Evolutionary conservation across 2,797 vertebrate species (phyloP).

Genomic region (Pangasius djambal): DNA sequence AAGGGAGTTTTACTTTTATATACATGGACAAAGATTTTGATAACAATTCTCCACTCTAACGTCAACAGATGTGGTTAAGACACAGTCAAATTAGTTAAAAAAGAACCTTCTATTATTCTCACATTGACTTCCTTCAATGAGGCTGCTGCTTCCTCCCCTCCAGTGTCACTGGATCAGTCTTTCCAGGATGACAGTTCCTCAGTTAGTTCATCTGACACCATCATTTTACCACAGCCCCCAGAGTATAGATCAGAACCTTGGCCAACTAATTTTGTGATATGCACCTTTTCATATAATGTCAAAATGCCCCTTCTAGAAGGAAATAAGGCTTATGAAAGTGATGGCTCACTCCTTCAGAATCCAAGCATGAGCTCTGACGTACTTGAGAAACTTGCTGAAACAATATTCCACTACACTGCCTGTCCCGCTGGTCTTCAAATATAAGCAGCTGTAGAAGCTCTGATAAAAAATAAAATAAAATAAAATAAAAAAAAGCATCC

Average conservation of each 20-base stretch:
- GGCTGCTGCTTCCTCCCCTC: slow-evolving; percentile 29
- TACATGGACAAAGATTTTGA: slow-evolving; percentile 59
- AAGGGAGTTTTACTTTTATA: slow-evolving; percentile 47
- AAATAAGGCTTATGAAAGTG: slow-evolving; percentile 45
- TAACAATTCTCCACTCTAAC: slow-evolving; percentile 57
- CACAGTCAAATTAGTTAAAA: slow-evolving; percentile 57
- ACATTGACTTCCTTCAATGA: slow-evolving; percentile 47
- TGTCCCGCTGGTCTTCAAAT: slow-evolving; percentile 44
- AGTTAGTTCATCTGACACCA: slow-evolving; percentile 48
- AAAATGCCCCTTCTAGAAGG: slow-evolving; percentile 43
- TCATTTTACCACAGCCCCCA: slow-evolving; percentile 37
- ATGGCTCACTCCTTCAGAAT: slow-evolving; percentile 47
- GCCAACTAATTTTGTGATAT: slow-evolving; percentile 48
- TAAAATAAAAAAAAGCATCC: no score
- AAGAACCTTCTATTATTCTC: slow-evolving; percentile 50
- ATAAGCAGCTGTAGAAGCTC: no score
- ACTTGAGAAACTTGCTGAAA: slow-evolving; percentile 54
- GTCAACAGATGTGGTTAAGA: slow-evolving; percentile 32
- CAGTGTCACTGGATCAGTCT: slow-evolving; percentile 46
- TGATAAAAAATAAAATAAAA: no score
- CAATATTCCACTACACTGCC: slow-evolving; percentile 48
- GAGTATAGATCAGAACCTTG: slow-evolving; percentile 37
- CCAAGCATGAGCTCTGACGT: slow-evolving; percentile 47
- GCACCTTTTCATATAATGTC: slow-evolving; percentile 47
- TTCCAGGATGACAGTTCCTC: slow-evolving; percentile 53